These are phyloP conservation scores for Sebastes kiyomatsui DNA, from an alignment of 2,797 vertebrate genomes.

Conservation along the genomic window DNA sequence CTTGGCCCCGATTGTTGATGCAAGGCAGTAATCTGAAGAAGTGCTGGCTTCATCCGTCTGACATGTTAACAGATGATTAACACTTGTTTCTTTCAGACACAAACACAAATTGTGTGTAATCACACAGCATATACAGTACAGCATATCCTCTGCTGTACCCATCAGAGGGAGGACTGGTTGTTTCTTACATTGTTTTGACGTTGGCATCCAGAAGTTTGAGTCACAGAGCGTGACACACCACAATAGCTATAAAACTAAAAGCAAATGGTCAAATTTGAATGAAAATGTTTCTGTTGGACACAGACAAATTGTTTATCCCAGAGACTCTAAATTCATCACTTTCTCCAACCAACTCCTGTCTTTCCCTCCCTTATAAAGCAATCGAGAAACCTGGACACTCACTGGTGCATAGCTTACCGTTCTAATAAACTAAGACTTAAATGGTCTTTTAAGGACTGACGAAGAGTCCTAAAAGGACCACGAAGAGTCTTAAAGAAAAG, in stretches of 20 bases:
- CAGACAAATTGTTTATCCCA: conserved; percentile 34
- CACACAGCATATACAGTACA: conserved; percentile 10
- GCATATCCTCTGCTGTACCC: neutral
- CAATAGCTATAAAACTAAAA: neutral
- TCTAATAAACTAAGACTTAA: conserved; percentile 28
- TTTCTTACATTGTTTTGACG: conserved; percentile 2
- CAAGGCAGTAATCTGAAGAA: conserved; percentile 34
- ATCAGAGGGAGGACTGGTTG: neutral
- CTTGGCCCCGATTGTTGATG: conserved; percentile 29
- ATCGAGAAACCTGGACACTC: conserved; percentile 15
- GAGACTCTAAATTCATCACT: conserved; percentile 9
- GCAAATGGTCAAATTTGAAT: neutral
- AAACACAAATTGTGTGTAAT: conserved; percentile 33
- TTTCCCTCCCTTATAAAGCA: conserved; percentile 36
- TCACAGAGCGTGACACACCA: neutral
- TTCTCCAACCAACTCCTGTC: neutral
- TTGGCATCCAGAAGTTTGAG: neutral
- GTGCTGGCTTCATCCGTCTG: conserved; percentile 22
- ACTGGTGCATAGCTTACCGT: neutral
- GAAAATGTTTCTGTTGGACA: conserved; percentile 9
- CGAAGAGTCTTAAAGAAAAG: conserved; percentile 1
- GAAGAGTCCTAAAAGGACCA: neutral
- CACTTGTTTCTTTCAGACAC: conserved; percentile 36
- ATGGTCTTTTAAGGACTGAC: conserved; percentile 28
- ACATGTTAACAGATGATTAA: conserved; percentile 55